phyloP scores from a whole-genome alignment of 2,113 vertebrate genomes.

The Noturus placidus region DNA sequence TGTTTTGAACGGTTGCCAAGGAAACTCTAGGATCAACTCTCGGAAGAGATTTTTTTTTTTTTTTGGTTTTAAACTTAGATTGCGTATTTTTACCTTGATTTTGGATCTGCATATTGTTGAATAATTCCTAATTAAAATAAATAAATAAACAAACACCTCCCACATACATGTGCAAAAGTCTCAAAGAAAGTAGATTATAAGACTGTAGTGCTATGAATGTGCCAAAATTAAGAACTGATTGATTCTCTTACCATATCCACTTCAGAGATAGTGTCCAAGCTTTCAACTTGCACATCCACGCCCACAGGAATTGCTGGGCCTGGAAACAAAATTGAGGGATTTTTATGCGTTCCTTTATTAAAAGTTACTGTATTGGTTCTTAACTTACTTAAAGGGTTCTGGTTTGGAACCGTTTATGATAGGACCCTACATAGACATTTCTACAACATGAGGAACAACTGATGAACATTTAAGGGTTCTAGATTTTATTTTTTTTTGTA shows the following conservation, averaged over 20 bases:
- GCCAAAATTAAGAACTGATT: background rate
- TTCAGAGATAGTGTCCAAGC: conserved; percentile 72
- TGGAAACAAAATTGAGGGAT: conserved; percentile 31
- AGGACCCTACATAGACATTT: background rate
- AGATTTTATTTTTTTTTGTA: background rate
- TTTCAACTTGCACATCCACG: conserved; percentile 77
- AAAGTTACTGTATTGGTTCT: background rate
- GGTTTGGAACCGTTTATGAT: background rate
- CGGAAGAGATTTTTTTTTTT: too few relatives aligned
- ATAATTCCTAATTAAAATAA: background rate
- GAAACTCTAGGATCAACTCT: background rate
- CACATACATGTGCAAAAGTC: background rate
- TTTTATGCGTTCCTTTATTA: background rate
- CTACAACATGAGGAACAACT: background rate
- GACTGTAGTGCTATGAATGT: background rate
- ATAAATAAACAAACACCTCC: too few relatives aligned
- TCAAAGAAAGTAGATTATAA: background rate
- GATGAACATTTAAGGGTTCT: background rate
- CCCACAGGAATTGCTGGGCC: conserved; percentile 74
- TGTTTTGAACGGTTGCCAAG: background rate
- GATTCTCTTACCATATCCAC: conserved; percentile 65
- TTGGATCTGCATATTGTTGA: background rate
- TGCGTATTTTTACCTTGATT: background rate
- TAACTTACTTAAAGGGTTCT: background rate
- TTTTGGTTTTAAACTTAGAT: background rate